Percentiles rank a stretch among this genome's conserved stretches.
Evolutionary conservation across 2,113 vertebrate species (phyloP).

Genomic region (Grallaria varia): DNA sequence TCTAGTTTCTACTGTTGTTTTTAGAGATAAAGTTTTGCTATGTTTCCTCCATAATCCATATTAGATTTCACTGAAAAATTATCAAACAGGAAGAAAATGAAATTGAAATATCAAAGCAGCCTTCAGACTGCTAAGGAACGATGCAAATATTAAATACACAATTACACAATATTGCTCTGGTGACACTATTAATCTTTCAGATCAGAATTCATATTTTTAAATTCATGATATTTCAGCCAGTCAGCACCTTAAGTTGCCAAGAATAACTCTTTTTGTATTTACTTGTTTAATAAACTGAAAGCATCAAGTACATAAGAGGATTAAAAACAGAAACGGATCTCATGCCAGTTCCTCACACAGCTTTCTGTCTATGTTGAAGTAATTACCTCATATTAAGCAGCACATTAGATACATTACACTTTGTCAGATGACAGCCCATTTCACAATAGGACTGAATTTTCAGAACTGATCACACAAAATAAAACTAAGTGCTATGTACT

Average conservation of each 20-base stretch:
- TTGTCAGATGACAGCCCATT: not conserved
- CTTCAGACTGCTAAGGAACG: not conserved
- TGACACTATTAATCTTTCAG: not conserved
- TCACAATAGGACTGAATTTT: not conserved
- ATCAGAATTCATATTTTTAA: not conserved
- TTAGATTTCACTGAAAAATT: not conserved
- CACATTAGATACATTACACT: not conserved
- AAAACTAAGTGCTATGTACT: not conserved
- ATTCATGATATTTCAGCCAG: not conserved
- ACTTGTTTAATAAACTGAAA: constrained; percentile 14
- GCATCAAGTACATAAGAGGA: not conserved
- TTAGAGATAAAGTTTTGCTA: not conserved
- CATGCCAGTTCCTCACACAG: not conserved
- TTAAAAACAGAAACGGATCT: constrained; percentile 14
- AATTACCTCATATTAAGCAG: not conserved
- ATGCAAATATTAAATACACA: not conserved
- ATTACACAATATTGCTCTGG: not conserved
- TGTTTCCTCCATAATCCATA: not conserved
- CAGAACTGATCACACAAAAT: not conserved
- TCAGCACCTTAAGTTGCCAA: not conserved
- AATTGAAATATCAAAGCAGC: not conserved
- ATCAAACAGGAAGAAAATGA: not conserved
- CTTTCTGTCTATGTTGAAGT: not conserved
- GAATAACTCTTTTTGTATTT: not conserved
- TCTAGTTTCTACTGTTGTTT: not conserved